Evolutionary conservation across 2,888 invertebrate species (phyloP).

Genomic region (Trissolcus japonicus): DNA sequence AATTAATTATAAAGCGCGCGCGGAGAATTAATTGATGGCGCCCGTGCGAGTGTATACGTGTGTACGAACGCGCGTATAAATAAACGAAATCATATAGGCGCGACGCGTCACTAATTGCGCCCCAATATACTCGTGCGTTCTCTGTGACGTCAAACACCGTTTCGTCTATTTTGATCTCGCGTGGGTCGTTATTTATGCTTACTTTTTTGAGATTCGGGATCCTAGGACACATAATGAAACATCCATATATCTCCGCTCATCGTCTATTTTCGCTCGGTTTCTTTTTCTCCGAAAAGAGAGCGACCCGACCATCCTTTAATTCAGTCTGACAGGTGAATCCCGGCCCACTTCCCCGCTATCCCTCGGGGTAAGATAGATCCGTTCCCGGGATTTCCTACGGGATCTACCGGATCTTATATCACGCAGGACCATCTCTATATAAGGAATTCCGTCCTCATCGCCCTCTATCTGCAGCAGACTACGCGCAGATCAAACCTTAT

Average conservation of each 20-base stretch:
- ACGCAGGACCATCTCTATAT: slow-evolving; percentile 75
- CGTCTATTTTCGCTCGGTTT: slow-evolving; percentile 56
- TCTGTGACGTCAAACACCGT: neutral
- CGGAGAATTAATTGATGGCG: slow-evolving; percentile 60
- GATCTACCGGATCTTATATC: slow-evolving; percentile 76
- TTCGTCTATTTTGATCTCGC: slow-evolving; percentile 3
- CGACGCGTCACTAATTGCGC: neutral
- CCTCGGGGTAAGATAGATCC: slow-evolving; percentile 76
- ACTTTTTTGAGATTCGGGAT: slow-evolving; percentile 49
- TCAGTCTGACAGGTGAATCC: slow-evolving; percentile 79
- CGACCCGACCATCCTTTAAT: slow-evolving; percentile 78
- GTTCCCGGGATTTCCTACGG: slow-evolving; percentile 76
- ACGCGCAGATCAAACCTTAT: slow-evolving; percentile 62
- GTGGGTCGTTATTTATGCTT: slow-evolving; percentile 49
- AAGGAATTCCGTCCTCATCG: slow-evolving; percentile 66
- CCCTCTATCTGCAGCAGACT: slow-evolving; percentile 47
- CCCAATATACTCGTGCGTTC: neutral
- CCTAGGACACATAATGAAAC: slow-evolving; percentile 57
- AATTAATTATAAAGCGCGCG: slow-evolving; percentile 67
- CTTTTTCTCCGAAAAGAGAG: slow-evolving; percentile 59
- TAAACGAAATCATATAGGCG: neutral
- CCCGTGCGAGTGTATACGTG: neutral
- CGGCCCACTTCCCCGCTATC: slow-evolving; percentile 69
- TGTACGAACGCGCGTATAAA: neutral
- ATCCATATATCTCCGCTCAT: slow-evolving; percentile 55